Base-by-base conservation (phyloP, 2,797 vertebrate genomes). In the Parauchenoglanis punctatus region DNA sequence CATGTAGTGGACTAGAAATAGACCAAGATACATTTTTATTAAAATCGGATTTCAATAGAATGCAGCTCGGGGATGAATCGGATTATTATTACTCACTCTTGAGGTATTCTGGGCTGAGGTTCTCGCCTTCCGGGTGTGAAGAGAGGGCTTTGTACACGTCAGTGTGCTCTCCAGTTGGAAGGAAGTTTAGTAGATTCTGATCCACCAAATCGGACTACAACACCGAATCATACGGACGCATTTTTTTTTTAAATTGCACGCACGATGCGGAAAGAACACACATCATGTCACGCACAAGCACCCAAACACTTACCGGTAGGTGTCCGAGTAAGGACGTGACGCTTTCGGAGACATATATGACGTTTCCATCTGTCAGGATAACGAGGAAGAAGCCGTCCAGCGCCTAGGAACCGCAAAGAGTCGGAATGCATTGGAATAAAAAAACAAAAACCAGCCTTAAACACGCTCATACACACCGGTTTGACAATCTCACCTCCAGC, bases 181-280 rank as follows among this genome's bases (percentile, higher is more conserved):
- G 96, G 96, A 99, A 98, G 96, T 99, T 99, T 94, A 99, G 96
- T 95, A 99, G 94, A 95, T 99, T 99, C 96, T 99, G 98, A 96
- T 99, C 98, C 94, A 98, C 96, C 94, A 99, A 94, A 95, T 99
- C 98, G 11, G 95, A 93, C 94, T 96, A 87, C 31, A 81, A 80
- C 12, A 72, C 52, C 76, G 5, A 54, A 40, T 40, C 35, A 40
- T 3, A 40, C 3, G 35, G 3, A 40, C 35, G 35, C 3, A 40
- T 40, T 40, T 40, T 6, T 59, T 59, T 20, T 20, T 20, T 20
- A 59, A 20, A 20, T 59, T 20, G 18, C 17, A 59, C 58, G 1
- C 58, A 23, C 7, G 58, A 59, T 59, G n/a, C 28, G 63, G 11
- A 67, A 12, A 28, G 12, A 28, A 31, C 15, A 8, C 67, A 20